These are phyloP conservation scores for Drosophila niveifrons DNA, from an alignment of 2,888 invertebrate species.

Conservation along the genomic window DNA sequence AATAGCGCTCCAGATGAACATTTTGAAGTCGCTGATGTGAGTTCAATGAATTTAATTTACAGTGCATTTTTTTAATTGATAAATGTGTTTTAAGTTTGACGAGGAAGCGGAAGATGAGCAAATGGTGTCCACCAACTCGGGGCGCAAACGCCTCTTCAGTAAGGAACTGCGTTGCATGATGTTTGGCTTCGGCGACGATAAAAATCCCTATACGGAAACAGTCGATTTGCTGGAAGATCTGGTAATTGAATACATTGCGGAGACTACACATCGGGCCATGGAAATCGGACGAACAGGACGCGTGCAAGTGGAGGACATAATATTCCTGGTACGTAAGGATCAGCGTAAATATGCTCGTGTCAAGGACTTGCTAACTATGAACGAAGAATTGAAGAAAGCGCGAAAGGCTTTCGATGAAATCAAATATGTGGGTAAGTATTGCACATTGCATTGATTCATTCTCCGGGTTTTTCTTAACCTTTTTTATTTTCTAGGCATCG, in stretches of 20 bases:
- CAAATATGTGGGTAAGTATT: conserved; percentile 94
- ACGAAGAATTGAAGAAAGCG: conserved; percentile 99
- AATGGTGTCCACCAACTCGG: conserved; percentile 89
- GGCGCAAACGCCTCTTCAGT: conserved; percentile 94
- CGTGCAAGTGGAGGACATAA: conserved; percentile 99
- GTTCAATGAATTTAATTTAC: background rate
- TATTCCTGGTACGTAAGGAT: conserved; percentile 98
- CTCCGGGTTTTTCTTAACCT: background rate
- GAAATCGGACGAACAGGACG: conserved; percentile 98
- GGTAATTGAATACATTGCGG: conserved; percentile 98
- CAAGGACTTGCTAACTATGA: conserved; percentile 98
- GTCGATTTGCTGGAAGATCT: conserved; percentile 98
- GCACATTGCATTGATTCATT: background rate
- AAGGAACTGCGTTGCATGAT: conserved; percentile 99
- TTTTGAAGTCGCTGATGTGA: conserved; percentile 82
- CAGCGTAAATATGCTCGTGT: conserved; percentile 98
- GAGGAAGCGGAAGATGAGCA: conserved; percentile 89
- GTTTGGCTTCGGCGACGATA: conserved; percentile 99
- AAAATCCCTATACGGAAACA: conserved; percentile 99
- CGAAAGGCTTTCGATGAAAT: conserved; percentile 99
- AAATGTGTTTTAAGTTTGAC: conserved; percentile 76
- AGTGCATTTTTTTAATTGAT: background rate
- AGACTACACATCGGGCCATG: conserved; percentile 97
- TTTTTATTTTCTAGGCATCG: conserved; percentile 72
- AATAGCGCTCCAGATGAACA: conserved; percentile 72